phyloP scores from a whole-genome alignment of 2,888 invertebrate species.

The Girardia tigrina region DNA sequence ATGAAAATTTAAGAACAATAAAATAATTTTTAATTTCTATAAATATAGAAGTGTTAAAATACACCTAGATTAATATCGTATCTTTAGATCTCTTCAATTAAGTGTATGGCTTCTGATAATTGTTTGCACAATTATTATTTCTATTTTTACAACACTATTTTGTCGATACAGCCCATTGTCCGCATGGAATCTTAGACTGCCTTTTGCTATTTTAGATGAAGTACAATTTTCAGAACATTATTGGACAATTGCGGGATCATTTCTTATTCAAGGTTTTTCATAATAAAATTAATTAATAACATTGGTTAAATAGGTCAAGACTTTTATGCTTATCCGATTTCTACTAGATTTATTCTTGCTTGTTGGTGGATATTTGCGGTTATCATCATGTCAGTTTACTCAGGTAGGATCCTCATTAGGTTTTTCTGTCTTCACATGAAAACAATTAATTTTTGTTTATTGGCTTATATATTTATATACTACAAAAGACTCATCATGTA shows the following conservation, averaged over 20 bases:
- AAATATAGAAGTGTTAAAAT: no score
- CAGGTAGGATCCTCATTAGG: no score
- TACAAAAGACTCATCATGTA: no score
- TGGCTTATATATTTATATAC: no score
- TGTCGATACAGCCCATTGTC: background rate
- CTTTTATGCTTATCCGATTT: constrained; percentile 6
- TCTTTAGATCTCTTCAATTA: background rate
- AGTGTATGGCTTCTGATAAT: background rate
- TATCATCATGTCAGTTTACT: background rate
- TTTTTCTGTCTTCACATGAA: no score
- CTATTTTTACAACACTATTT: background rate
- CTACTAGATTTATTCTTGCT: background rate
- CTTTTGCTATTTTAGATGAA: background rate
- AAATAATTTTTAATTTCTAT: no score
- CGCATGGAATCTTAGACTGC: background rate
- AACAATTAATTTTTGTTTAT: no score
- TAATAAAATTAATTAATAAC: no score
- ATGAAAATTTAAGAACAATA: no score
- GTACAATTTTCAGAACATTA: constrained; percentile 8
- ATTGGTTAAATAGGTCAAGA: no score
- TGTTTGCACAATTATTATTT: background rate
- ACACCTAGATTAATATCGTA: no score
- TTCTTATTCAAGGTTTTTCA: background rate
- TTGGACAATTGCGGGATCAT: constrained; percentile 4
- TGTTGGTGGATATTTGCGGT: constrained; percentile 8